Evolutionary conservation across 1,140 invertebrate genomes (phyloP).

Genomic region (Lineus longissimus): DNA sequence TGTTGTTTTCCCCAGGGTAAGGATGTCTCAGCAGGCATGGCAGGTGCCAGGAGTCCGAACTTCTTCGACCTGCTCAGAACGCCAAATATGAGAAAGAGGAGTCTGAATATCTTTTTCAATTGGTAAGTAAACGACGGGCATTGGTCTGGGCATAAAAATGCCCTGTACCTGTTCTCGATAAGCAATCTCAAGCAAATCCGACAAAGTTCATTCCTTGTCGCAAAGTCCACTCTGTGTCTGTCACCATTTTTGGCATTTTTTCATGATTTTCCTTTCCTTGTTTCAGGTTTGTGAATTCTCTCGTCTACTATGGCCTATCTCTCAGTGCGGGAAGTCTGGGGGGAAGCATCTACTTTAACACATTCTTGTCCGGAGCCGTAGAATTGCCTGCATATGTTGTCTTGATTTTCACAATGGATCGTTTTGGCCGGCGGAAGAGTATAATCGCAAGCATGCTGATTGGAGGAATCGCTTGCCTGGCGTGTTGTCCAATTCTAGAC

Average conservation of each 20-base stretch:
- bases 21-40: too few relatives aligned
- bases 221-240: too few relatives aligned
- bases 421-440: slow-evolving; percentile 57
- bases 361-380: background rate
- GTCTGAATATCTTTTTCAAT: slow-evolving; percentile 6
- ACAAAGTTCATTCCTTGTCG: too few relatives aligned
- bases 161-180: too few relatives aligned
- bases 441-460: slow-evolving; percentile 68
- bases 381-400: background rate
- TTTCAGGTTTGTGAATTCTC: slow-evolving; percentile 3
- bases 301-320: background rate
- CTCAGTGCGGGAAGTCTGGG: background rate
- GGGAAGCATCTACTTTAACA: background rate
- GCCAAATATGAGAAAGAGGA: background rate
- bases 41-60: too few relatives aligned
- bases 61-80: background rate
- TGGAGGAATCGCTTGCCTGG: slow-evolving; percentile 58
- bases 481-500: background rate
- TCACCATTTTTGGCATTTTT: too few relatives aligned
- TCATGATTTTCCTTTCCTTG: too few relatives aligned
- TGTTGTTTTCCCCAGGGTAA: too few relatives aligned
- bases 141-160: too few relatives aligned
- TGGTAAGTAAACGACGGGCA: background rate
- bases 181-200: too few relatives aligned
- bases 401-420: slow-evolving; percentile 11